Evolutionary conservation across 2,113 vertebrate species (phyloP), one percentile per base, ranked within the genome.

Genomic region (Periophthalmodon schlosseri): DNA sequence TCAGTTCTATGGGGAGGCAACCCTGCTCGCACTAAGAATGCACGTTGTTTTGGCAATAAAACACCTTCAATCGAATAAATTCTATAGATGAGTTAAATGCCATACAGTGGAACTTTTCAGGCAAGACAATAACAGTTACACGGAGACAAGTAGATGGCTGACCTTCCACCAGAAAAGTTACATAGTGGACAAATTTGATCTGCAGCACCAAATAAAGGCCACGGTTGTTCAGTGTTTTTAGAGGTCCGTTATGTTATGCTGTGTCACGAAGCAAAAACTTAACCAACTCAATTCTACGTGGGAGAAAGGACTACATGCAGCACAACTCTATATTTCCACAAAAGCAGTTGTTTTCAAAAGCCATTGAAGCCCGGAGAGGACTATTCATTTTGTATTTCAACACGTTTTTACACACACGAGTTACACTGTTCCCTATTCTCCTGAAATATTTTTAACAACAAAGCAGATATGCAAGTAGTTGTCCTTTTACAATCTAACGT

Each of bases 311-410:
- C 60, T 34, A 63, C 18, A 2, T 6, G 15, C 63, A 39, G 34
- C 63, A 39, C 34, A 39, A 13, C 33, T 33, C 15, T 44, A 14
- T 34, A 11, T 65, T 36, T 65, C 61, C 33, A 36, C 33, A 33
- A 10, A 16, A 34, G 7, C 61, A 18, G 63, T 65, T n/a, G 33
- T 65, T 39, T 65, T 65, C 34, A 39, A 65, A 65, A 65, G 63
- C 63, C 63, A 65, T 65, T n/a, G 34, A 39, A 65, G 34, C 63
- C 15, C 10, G 12, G 63, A 65, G 63, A 64, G 61, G 13, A 39
- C 33, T n/a, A 39, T 65, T 44, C 36, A 11, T 65, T 65, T 65
- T 65, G 34, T 65, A 65, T 39, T 44, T 13, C 16, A 4, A 47
- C 11, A 46, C 0, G 14, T 49, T 68, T 68, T 68, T 49, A 68